phyloP scores from a whole-genome alignment of 2,113 vertebrate species.

The Brachionichthys hirsutus region DNA sequence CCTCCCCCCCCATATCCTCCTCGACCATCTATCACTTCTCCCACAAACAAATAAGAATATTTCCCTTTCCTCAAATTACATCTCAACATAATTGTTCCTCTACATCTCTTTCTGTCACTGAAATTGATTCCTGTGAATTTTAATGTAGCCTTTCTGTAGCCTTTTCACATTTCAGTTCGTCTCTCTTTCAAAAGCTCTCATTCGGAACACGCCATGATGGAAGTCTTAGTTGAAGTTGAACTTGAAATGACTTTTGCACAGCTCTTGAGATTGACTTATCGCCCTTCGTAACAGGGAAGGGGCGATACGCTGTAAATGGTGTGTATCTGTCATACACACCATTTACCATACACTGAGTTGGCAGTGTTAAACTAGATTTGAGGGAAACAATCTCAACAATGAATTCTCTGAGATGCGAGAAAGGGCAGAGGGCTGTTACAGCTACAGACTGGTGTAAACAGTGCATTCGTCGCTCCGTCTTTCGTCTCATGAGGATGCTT shows the following conservation, averaged over 20 bases:
- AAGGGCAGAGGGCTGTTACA: no score
- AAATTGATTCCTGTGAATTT: background rate
- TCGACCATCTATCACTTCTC: slow-evolving; percentile 9
- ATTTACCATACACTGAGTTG: no score
- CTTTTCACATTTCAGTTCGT: background rate
- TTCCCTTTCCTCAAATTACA: background rate
- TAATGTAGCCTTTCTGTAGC: slow-evolving; percentile 13
- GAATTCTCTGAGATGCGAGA: no score
- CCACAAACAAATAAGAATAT: background rate
- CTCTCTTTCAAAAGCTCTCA: slow-evolving; percentile 1
- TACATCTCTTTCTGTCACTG: background rate
- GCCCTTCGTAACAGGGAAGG: no score
- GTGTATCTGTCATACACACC: no score
- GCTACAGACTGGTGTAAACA: no score
- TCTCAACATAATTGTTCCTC: background rate
- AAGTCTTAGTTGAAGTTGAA: background rate
- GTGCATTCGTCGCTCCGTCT: no score
- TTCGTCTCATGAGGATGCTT: background rate
- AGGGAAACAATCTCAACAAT: no score
- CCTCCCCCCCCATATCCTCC: background rate
- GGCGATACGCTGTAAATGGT: no score
- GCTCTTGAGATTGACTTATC: no score
- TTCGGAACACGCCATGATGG: slow-evolving; percentile 15
- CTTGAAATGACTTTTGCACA: no score
- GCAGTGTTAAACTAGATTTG: no score